Evolutionary conservation across 2,797 vertebrate genomes (phyloP).

Genomic region (Amazona ochrocephala): DNA sequence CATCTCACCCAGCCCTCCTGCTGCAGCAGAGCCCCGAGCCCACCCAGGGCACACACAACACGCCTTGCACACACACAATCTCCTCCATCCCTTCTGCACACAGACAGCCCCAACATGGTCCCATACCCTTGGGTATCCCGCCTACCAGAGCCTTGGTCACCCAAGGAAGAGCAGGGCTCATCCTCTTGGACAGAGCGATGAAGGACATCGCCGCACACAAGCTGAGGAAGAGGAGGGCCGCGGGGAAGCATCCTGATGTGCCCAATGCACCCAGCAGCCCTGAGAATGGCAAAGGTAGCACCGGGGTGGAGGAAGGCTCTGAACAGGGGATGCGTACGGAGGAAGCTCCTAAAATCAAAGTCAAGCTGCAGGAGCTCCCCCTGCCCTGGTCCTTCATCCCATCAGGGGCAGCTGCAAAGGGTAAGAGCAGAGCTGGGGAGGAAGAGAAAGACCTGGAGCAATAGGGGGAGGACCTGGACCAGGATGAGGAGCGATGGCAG

Average conservation of each 20-base stretch:
- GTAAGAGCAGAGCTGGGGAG: not conserved
- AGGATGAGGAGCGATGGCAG: accelerated
- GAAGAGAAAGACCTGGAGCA: not conserved
- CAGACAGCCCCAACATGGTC: accelerated
- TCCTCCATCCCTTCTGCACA: accelerated
- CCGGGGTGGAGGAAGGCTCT: not conserved
- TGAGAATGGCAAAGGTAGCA: accelerated
- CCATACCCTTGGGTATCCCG: accelerated
- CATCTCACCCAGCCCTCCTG: not conserved
- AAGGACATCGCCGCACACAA: accelerated
- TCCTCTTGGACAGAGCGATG: accelerated
- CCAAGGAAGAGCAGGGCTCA: not conserved
- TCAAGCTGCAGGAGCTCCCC: not conserved
- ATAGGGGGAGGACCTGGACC: not conserved
- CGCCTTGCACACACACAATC: not conserved
- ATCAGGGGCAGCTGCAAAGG: not conserved
- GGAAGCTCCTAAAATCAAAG: not conserved
- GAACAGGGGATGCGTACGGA: accelerated
- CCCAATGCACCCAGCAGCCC: not conserved
- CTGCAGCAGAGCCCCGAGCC: not conserved
- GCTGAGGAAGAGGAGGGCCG: not conserved
- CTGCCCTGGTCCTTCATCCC: accelerated
- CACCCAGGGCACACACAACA: accelerated
- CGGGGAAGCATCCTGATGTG: accelerated
- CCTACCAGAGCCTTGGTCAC: not conserved